Base-by-base conservation (phyloP, 2,113 vertebrate genomes). In the Cettia cetti region DNA sequence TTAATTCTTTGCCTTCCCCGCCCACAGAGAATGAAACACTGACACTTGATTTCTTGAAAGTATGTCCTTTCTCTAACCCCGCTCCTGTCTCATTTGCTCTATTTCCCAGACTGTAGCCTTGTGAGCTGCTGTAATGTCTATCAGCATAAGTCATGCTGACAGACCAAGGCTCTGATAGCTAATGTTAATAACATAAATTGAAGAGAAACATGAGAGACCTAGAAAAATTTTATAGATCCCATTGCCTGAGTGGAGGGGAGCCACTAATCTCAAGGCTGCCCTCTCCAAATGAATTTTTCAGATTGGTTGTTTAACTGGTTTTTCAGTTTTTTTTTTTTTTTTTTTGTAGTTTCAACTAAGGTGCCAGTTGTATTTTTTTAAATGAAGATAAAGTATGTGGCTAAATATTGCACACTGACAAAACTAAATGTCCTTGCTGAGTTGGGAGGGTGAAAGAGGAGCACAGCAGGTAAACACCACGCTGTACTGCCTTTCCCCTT, bases 111-210 rank as follows among this genome's bases (percentile, higher is more conserved):
- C 64, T 81, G 66, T 49, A 95, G 78, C 95, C 96, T 95, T 97
- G 95, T 94, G 66, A 92, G 78, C 74, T 95, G 78, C 66, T 96
- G 91, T 86, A 89, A 52, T 95, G 84, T 95, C 93, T 95, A 19
- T 50, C 74, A 65, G 53, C 70, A 7, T 74, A 95, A 96, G 90
- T 94, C 91, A 69, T 2, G 5, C 3, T 82, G 78, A 91, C 96
- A 94, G 82, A 88, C 83, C 95, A 95, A 96, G 95, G 96, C 68
- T 96, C 94, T 92, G 59, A 66, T 50, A 63, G 74, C 61, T 85
- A 6, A 63, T 70, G 56, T 53, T 96, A 93, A 93, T 94, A 85
- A 83, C 22, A 31, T 15, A 91, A 96, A 95, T 90, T 77, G 82
- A 93, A 86, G n/a, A 83, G 90, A 95, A 96, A 94, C 66, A 75